Percentiles rank a stretch among this genome's conserved stretches.
Evolutionary conservation across 2,113 vertebrate genomes (phyloP).

Genomic region (Phocoena sinus): DNA sequence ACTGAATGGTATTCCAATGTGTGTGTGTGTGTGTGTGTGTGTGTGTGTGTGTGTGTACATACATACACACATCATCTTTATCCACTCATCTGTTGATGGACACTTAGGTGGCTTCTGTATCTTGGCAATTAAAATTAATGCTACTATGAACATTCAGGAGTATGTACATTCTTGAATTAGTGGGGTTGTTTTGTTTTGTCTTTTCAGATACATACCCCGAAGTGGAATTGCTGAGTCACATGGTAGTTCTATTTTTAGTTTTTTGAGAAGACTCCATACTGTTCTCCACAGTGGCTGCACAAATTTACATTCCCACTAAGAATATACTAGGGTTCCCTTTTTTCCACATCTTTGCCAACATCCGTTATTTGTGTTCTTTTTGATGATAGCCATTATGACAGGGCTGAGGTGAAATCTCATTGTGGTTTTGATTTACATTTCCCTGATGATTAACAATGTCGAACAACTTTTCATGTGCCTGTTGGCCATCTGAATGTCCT

Average conservation of each 20-base stretch:
- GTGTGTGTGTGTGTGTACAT: neutral
- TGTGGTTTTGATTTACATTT: neutral
- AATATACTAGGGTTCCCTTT: neutral
- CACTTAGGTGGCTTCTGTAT: neutral
- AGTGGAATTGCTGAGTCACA: neutral
- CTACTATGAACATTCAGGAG: neutral
- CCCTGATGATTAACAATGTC: neutral
- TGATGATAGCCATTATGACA: neutral
- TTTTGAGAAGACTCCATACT: neutral
- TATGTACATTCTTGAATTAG: neutral
- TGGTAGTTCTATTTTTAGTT: neutral
- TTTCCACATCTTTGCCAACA: neutral
- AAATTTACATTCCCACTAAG: neutral
- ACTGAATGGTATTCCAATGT: neutral
- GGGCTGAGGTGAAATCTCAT: neutral
- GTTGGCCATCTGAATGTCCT: too few species aligned
- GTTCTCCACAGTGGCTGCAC: neutral
- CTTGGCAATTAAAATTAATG: neutral
- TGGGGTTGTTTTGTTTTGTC: neutral
- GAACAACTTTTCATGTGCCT: too few species aligned
- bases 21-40: neutral
- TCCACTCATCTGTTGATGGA: neutral
- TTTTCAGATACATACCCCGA: neutral
- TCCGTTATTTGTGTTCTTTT: neutral
- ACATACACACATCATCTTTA: neutral